Base-by-base conservation (phyloP, 1,140 invertebrate genomes). In the Daktulosphaira vitifoliae region DNA sequence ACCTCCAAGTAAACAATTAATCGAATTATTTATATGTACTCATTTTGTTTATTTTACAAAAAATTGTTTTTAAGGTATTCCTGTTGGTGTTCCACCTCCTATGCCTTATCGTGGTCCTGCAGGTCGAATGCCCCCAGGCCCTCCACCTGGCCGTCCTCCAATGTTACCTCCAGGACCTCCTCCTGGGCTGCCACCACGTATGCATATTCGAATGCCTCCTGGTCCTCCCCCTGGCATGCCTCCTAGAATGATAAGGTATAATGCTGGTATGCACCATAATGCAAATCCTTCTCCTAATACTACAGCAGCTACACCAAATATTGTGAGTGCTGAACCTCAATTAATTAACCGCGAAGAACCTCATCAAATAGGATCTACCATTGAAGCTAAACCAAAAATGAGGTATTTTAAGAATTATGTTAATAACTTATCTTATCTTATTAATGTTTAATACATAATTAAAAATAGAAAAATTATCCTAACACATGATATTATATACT, bases 311-410 rank as follows among this genome's bases (percentile, higher is more conserved):
- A 85, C 84, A 66, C 82, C 86, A 2, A 87, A 87, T 73, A 88
- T 92, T 7, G 75, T 92, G 16, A 85, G 84, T 56, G 89, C 89
- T 37, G 89, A 84, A 1, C 89, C 89, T 8, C 89, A 90, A 71
- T 81, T 91, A 4, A 87, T 91, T 70, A 83, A 82, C 65, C 77
- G 81, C 37, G 76, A 75, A 48, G 68, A 54, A 72, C 71, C 51
- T 66, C 71, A 69, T 52, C 80, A 85, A 73, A 79, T 81, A 74
- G 82, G 83, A 66, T 80, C 85, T 20, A 88, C 85, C 1, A 96
- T 97, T 68, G 89, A 90, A 71, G 93, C 93, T 0, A 96, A 96
- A 75, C 93, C 93, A 1, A 92, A 96, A 78, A 95, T 98, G 64
- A 82, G 79, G 71, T 74, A 51, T 44, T n/a, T n/a, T n/a, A n/a